Conservation (phyloP, 1,140 invertebrate genomes). For the Teleogryllus occipitalis region DNA sequence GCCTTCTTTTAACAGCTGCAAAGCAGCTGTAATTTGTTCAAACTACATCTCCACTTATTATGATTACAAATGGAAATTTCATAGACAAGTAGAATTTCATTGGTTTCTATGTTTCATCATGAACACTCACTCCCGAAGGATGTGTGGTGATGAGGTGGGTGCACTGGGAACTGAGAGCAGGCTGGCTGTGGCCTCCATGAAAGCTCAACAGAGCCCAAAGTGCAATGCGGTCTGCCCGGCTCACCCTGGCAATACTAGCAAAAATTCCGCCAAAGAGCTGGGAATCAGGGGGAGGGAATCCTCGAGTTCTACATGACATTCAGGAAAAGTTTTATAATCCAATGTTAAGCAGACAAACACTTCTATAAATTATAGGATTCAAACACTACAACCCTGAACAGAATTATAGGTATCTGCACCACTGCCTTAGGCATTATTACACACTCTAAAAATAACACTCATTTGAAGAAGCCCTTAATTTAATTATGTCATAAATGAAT, state of each 20-base stretch:
- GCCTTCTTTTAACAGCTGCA: too few species aligned
- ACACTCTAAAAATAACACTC: too few species aligned
- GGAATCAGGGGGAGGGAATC: slow-evolving; percentile 48
- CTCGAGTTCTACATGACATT: slow-evolving; percentile 39
- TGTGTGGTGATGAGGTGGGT: slow-evolving; percentile 70
- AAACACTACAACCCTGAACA: neutral
- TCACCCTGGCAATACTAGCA: slow-evolving; percentile 62
- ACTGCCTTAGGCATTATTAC: too few species aligned
- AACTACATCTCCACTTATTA: too few species aligned
- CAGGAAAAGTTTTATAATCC: slow-evolving; percentile 29
- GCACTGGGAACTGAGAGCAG: slow-evolving; percentile 58
- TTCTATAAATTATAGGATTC: neutral
- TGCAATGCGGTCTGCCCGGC: slow-evolving; percentile 52
- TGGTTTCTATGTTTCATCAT: too few species aligned
- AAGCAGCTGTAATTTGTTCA: too few species aligned
- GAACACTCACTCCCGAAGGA: slow-evolving; percentile 47
- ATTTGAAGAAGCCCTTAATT: too few species aligned
- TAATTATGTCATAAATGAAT: too few species aligned
- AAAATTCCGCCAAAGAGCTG: slow-evolving; percentile 63
- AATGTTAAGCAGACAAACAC: neutral
- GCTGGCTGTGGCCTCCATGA: slow-evolving; percentile 66
- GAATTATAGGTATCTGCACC: too few species aligned
- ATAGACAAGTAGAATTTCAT: too few species aligned
- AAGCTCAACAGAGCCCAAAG: slow-evolving; percentile 73
- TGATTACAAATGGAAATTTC: too few species aligned